Base-by-base conservation (phyloP, 2,113 vertebrate species). In the Calidris pygmaea region DNA sequence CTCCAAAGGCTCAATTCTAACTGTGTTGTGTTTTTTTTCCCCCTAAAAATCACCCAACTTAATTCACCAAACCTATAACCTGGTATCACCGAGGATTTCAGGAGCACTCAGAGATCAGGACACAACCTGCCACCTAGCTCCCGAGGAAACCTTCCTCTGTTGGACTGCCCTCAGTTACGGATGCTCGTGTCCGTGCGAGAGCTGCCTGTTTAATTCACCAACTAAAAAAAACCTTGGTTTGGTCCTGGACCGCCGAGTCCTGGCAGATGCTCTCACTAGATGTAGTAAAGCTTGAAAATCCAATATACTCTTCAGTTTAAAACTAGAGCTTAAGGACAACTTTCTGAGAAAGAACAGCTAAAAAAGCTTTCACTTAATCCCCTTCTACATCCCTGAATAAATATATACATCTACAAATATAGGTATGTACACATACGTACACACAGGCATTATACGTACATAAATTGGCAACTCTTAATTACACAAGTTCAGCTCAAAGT, bases 401-500 rank as follows among this genome's bases (percentile, higher is more conserved):
- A 93, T 35, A 80, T 2, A 68, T 23, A 58, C 7, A 35, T 14
- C 35, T 3, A 37, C 27, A 93, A 82, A 72, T 50, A 72, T 1
- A 82, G 43, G 26, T 73, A 65, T 13, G 50, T 9, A 85, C 12
- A 76, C 8, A 43, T 32, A 76, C 0, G 9, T 16, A 75, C 14
- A 70, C 32, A 63, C 3, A 77, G 24, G 14, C 11, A 29, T 52
- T 53, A 35, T 18, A 35, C 10, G 52, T 10, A 23, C 9, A 19
- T 21, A 72, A 75, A 88, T 19, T 58, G 58, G 55, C 47, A 95
- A 32, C 58, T 83, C 50, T 41, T 84, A 74, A 92, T 52, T 67
- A 78, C 37, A 59, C 81, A 79, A 96, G 74, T 87, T 95, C 66
- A 79, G 48, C 78, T 76, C 30, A 23, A 35, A 89, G 39, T 4